These are phyloP conservation scores for Myotis myotis DNA, from an alignment of 2,797 vertebrate species.

Conservation along the genomic window DNA sequence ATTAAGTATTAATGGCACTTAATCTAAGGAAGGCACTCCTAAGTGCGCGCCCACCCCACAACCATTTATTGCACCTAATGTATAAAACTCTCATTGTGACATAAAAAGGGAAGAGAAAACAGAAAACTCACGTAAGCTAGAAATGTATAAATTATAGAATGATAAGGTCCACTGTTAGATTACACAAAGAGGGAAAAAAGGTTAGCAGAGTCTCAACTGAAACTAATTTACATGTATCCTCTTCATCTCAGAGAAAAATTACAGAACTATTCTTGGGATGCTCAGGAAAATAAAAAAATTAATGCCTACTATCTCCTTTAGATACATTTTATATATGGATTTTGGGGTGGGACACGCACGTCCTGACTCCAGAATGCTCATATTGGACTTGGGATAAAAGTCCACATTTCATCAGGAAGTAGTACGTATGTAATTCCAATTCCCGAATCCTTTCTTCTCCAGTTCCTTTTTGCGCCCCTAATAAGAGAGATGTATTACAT, in stretches of 20 bases:
- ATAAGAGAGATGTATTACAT: background rate
- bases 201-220: background rate
- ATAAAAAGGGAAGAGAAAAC: background rate
- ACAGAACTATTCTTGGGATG: background rate
- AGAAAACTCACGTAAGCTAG: constrained; percentile 22
- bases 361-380: background rate
- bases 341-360: background rate
- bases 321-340: background rate
- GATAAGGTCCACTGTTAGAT: background rate
- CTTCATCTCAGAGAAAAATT: constrained; percentile 6
- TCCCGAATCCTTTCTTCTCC: background rate
- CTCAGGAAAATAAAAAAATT: constrained; percentile 19
- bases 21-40: background rate
- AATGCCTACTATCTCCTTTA: background rate
- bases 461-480: background rate
- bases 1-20: background rate
- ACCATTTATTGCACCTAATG: background rate
- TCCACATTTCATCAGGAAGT: background rate
- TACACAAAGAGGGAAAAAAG: background rate
- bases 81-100: background rate
- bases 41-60: background rate
- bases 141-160: background rate
- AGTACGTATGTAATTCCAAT: background rate
- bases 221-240: background rate
- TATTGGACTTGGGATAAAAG: constrained; percentile 15